Evolutionary conservation across 2,888 invertebrate species (phyloP).

Genomic region (Eristalis pertinax): DNA sequence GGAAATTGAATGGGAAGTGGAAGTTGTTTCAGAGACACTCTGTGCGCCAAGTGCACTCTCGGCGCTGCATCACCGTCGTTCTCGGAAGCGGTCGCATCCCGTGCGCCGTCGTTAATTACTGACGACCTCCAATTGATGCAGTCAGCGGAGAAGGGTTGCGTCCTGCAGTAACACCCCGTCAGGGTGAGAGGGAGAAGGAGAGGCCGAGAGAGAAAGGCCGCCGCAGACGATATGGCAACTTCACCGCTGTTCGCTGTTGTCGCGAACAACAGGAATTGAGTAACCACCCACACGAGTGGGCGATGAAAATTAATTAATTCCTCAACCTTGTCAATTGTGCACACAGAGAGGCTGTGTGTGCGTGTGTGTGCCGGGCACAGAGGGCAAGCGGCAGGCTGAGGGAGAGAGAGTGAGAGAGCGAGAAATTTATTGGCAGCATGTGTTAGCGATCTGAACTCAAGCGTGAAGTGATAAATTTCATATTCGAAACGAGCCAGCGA

Average conservation of each 20-base stretch:
- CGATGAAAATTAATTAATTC: slow-evolving; percentile 45
- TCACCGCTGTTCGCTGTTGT: neutral
- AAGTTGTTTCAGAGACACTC: slow-evolving; percentile 54
- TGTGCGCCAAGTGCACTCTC: slow-evolving; percentile 56
- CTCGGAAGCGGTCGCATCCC: neutral
- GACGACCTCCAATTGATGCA: neutral
- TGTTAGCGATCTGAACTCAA: slow-evolving; percentile 63
- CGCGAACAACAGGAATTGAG: neutral
- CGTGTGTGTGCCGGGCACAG: neutral
- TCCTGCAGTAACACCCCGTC: neutral
- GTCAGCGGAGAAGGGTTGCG: neutral
- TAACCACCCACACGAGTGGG: neutral
- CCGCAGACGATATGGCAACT: neutral
- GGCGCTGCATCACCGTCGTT: neutral
- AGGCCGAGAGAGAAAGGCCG: neutral
- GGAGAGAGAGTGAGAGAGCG: neutral
- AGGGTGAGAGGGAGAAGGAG: neutral
- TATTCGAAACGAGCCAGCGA: slow-evolving; percentile 53
- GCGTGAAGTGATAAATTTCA: slow-evolving; percentile 61
- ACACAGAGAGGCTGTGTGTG: neutral
- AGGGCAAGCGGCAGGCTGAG: too few relatives aligned
- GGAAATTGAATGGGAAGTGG: slow-evolving; percentile 72
- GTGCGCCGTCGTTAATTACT: neutral
- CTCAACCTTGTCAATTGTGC: slow-evolving; percentile 65
- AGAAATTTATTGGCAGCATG: slow-evolving; percentile 61